Percentiles rank a stretch among this genome's conserved stretches.
Evolutionary conservation across 2,888 invertebrate genomes (phyloP).

Genomic region (Cosmia trapezina): DNA sequence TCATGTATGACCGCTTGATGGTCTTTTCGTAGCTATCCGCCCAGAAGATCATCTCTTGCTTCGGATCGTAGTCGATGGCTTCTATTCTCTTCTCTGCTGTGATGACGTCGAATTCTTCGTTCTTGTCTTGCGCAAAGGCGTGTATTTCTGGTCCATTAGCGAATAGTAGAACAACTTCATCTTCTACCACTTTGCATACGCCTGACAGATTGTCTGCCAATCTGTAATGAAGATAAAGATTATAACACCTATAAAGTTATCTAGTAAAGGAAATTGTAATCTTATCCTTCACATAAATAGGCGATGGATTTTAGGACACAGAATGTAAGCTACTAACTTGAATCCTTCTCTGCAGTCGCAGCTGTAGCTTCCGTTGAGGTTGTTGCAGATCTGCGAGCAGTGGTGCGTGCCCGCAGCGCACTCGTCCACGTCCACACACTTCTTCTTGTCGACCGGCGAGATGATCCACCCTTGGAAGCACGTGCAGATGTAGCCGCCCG

Average conservation of each 20-base stretch:
- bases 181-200: constrained; percentile 93
- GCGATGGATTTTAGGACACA: not conserved
- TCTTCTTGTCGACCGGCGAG: constrained; percentile 94
- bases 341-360: constrained; percentile 97
- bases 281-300: not conserved
- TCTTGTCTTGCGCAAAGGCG: constrained; percentile 92
- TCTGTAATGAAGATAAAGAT: constrained; percentile 71
- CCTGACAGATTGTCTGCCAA: constrained; percentile 94
- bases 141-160: constrained; percentile 97
- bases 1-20: constrained; percentile 97
- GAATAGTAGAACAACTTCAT: constrained; percentile 93
- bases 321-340: constrained; percentile 74
- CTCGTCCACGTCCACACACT: constrained; percentile 97
- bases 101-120: constrained; percentile 94
- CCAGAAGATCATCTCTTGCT: constrained; percentile 97
- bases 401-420: constrained; percentile 95
- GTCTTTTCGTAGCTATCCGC: constrained; percentile 97
- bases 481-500: constrained; percentile 95
- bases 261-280: not conserved
- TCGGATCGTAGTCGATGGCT: constrained; percentile 97
- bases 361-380: constrained; percentile 97
- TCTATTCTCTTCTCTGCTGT: constrained; percentile 96
- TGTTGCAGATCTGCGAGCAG: constrained; percentile 98
- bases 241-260: not conserved
- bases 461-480: constrained; percentile 97